Conservation (phyloP, 2,113 vertebrate genomes). For the Campylomormyrus tamandua region DNA sequence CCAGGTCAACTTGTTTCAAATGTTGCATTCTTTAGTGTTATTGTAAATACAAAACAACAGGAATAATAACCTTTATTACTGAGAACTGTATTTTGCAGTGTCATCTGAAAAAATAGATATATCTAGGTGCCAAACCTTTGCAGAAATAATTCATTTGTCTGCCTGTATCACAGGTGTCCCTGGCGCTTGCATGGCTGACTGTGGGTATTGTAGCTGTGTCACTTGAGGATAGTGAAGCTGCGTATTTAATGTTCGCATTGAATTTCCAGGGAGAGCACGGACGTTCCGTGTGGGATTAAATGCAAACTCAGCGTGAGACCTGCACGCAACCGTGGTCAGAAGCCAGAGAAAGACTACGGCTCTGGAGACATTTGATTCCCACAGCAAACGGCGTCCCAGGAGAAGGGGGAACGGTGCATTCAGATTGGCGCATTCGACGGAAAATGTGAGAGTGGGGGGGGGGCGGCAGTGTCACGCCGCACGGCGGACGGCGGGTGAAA, state of each 20-base stretch:
- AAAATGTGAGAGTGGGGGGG: background rate
- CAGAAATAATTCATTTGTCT: background rate
- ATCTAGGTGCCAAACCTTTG: background rate
- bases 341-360: background rate
- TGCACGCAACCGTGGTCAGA: background rate
- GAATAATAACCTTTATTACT: background rate
- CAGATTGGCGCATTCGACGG: background rate
- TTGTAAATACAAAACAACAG: background rate
- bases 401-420: background rate
- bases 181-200: background rate
- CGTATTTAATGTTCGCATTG: background rate
- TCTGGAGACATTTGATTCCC: background rate
- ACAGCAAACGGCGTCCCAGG: background rate
- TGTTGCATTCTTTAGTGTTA: background rate
- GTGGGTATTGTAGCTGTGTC: background rate
- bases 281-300: conserved; percentile 12
- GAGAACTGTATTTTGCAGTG: background rate
- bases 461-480: background rate
- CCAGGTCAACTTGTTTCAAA: background rate
- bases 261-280: background rate
- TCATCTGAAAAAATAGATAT: background rate
- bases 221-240: background rate
- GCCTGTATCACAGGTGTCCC: background rate
- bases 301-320: background rate
- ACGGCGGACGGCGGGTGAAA: background rate